These are phyloP conservation scores for Boulengeromyrus knoepffleri DNA, from an alignment of 2,113 vertebrate species.

Conservation along the genomic window DNA sequence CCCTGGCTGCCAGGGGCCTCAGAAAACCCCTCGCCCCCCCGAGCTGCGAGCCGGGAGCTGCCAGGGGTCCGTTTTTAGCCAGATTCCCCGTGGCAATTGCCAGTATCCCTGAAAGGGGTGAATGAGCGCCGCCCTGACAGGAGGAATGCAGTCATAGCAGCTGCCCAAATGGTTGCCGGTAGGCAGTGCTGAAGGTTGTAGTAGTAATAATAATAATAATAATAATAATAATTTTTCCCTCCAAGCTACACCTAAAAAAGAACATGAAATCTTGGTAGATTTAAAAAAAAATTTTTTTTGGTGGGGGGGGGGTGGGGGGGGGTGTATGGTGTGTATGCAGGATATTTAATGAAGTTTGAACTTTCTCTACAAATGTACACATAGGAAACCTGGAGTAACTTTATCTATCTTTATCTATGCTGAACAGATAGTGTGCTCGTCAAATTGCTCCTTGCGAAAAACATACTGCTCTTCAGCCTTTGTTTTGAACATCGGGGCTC, in stretches of 20 bases:
- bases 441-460: neutral
- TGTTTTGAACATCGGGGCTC: neutral
- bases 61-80: conserved; percentile 28
- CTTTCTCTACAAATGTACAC: conserved; percentile 10
- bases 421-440: neutral
- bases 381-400: neutral
- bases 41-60: conserved; percentile 33
- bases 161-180: conserved; percentile 32
- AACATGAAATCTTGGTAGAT: neutral
- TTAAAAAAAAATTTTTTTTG: neutral
- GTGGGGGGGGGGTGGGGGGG: neutral
- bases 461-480: neutral
- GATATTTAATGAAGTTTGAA: neutral
- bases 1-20: neutral
- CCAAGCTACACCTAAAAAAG: neutral
- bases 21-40: neutral
- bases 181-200: conserved; percentile 57
- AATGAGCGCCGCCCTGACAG: conserved; percentile 44
- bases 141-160: conserved; percentile 47
- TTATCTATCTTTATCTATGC: neutral
- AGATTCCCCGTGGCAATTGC: conserved; percentile 41
- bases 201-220: neutral
- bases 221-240: neutral
- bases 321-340: neutral
- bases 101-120: conserved; percentile 41